Evolutionary conservation across 2,797 vertebrate species (phyloP), one percentile per base, ranked within the genome.

Genomic region (Vireo griseus): DNA sequence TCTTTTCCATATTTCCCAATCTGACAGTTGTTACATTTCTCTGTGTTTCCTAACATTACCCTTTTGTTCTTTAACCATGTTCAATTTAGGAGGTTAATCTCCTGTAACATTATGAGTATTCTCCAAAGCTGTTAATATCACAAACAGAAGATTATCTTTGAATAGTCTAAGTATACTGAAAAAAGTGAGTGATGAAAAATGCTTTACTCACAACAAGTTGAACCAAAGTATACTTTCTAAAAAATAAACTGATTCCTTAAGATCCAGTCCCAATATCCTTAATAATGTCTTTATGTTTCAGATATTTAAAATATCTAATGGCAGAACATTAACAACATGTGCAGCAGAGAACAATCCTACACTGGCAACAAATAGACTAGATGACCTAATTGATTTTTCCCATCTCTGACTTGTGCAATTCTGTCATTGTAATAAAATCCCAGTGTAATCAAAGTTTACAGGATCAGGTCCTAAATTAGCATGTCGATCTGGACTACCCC

Each of bases 361-460:
- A 55, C 59, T 91, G 94, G 84, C 95, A 95, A 61, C 76, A 61
- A 82, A 57, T 33, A 80, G 54, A 65, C 28, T 48, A 33, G 81
- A 92, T 96, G 94, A 97, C 65, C 92, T 93, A 94, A 96, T 66
- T 83, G 86, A 59, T 96, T 95, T 91, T 97, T 92, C 94, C 91
- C 91, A 84, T 96, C 89, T 90, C 94, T 0, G 0, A 72, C 78
- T 94, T 92, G 78, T 92, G 85, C 87, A 93, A 90, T 90, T 90
- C 89, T 82, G 39, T 95, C 92, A 87, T 39, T 86, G 78, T 86
- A 92, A 91, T 95, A 92, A 95, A 95, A 96, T 88, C 68, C 42
- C 33, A 77, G 18, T 29, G 45, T 77, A 95, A 92, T 91, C 91
- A 93, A 91, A 93, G 58, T 66, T 86, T 86, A 68, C 39, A 84